These are phyloP conservation scores for Brenthis daphne DNA, from an alignment of 2,888 invertebrate species.

Conservation along the genomic window DNA sequence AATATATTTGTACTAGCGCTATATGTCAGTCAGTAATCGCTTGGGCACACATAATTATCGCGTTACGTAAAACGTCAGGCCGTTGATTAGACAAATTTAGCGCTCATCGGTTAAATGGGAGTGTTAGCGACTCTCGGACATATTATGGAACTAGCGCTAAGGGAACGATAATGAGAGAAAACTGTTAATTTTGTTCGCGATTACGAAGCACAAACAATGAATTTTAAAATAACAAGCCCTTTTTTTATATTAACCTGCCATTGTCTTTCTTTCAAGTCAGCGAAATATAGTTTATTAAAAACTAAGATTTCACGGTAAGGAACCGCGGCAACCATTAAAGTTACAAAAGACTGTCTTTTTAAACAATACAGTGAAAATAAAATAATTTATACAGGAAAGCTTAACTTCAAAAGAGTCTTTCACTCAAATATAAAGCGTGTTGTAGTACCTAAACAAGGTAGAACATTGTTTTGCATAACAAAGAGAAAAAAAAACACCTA, in stretches of 20 bases:
- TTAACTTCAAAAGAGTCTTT: slow-evolving; percentile 82
- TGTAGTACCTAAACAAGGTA: slow-evolving; percentile 82
- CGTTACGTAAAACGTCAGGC: slow-evolving; percentile 48
- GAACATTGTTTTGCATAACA: slow-evolving; percentile 83
- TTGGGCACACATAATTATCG: slow-evolving; percentile 47
- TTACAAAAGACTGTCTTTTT: slow-evolving; percentile 73
- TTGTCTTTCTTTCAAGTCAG: neutral
- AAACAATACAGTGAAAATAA: slow-evolving; percentile 80
- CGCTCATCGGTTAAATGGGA: slow-evolving; percentile 47
- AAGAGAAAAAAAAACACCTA: slow-evolving; percentile 79
- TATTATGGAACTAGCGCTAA: slow-evolving; percentile 39
- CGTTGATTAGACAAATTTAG: slow-evolving; percentile 59
- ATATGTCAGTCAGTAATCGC: slow-evolving; percentile 39
- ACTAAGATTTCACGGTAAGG: slow-evolving; percentile 62
- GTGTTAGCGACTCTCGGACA: slow-evolving; percentile 54
- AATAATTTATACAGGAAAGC: slow-evolving; percentile 81
- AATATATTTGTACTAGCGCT: slow-evolving; percentile 29
- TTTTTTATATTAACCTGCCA: slow-evolving; percentile 1
- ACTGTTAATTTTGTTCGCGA: slow-evolving; percentile 23
- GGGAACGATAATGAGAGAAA: slow-evolving; percentile 36
- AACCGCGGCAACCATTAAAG: slow-evolving; percentile 70
- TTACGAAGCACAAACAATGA: slow-evolving; percentile 14
- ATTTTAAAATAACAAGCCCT: slow-evolving; percentile 17
- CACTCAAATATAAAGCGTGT: slow-evolving; percentile 82
- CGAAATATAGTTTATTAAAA: slow-evolving; percentile 54